These are phyloP conservation scores for Oreochromis aureus DNA, from an alignment of 2,113 vertebrate species.

Conservation along the genomic window DNA sequence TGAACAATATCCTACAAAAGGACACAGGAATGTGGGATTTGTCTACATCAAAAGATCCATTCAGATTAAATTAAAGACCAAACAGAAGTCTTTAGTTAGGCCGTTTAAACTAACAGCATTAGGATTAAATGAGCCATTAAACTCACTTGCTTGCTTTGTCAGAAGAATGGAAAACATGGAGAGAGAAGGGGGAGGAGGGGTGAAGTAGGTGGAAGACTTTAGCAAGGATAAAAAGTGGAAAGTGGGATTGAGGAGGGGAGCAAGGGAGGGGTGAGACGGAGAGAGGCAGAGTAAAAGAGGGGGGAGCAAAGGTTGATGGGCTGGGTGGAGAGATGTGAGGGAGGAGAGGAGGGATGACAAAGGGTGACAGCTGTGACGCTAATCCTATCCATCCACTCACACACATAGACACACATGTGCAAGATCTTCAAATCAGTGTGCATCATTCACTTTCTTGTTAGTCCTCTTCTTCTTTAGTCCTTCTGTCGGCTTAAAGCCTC, in stretches of 20 bases:
- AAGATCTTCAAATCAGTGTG: conserved; percentile 16
- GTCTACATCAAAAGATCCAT: conserved; percentile 9
- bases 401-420: background rate
- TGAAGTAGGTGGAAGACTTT: background rate
- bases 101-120: conserved; percentile 51
- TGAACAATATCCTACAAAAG: background rate
- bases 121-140: conserved; percentile 66
- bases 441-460: conserved; percentile 1
- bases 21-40: background rate
- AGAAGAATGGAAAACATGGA: background rate
- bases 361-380: conserved; percentile 64
- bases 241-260: background rate
- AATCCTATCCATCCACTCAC: conserved; percentile 56
- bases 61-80: conserved; percentile 48
- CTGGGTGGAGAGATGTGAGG: background rate
- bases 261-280: background rate
- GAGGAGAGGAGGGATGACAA: conserved; percentile 38
- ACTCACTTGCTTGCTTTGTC: conserved; percentile 35
- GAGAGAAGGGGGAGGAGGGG: background rate
- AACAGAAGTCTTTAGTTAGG: conserved; percentile 40
- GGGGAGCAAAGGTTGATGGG: conserved; percentile 1
- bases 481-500: background rate
- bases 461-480: background rate
- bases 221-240: conserved; percentile 5
- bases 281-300: background rate